Conservation (phyloP, 2,113 vertebrate species). For the Upupa epops region DNA sequence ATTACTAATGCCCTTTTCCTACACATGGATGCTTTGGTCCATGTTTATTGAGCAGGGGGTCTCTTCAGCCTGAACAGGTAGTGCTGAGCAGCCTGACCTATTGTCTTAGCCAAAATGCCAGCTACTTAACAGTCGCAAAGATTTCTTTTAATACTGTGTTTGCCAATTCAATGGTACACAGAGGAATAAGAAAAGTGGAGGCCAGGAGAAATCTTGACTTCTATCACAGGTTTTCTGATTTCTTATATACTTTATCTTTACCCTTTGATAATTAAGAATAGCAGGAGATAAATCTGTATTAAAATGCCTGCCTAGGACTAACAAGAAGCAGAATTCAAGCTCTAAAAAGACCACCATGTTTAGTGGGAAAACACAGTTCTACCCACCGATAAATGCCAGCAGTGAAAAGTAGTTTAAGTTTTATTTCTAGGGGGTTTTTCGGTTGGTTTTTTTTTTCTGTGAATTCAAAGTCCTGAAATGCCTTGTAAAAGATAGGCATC, state of each 20-base stretch:
- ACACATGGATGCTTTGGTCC: not conserved
- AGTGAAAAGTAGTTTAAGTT: not conserved
- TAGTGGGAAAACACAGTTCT: not conserved
- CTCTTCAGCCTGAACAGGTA: not conserved
- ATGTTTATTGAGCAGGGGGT: not conserved
- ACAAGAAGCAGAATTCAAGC: rapidly evolving
- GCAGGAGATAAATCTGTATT: not conserved
- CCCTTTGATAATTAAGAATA: not conserved
- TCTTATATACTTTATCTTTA: not conserved
- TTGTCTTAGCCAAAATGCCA: not conserved
- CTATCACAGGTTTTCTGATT: not conserved
- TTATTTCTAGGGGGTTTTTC: not conserved
- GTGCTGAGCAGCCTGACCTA: not conserved
- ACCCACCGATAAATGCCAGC: not conserved
- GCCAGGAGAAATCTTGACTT: not conserved
- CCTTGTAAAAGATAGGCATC: not conserved
- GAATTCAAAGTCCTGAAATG: not conserved
- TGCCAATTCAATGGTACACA: not conserved
- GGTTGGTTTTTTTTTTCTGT: not conserved
- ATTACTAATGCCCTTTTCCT: not conserved
- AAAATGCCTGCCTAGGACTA: not conserved
- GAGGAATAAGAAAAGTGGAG: not conserved
- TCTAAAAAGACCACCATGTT: not conserved
- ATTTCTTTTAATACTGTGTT: not conserved
- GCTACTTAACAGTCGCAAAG: not conserved